Evolutionary conservation across 2,113 vertebrate species (phyloP), one percentile per base, ranked within the genome.

Genomic region (Diphyllodes magnificus): DNA sequence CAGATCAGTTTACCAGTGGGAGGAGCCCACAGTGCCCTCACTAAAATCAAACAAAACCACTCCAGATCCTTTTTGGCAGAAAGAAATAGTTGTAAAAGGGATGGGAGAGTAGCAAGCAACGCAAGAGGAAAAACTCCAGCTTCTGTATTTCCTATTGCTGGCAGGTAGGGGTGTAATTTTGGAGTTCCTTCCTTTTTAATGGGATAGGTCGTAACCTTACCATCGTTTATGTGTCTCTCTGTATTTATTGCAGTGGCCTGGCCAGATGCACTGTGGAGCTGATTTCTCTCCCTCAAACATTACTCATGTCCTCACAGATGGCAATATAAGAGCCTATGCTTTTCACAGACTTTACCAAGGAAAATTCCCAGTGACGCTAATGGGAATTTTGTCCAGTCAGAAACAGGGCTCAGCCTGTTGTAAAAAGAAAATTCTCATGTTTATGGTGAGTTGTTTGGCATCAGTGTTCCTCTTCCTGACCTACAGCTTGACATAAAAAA

Each of bases 101-200:
- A 19, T 68, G 42, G 50, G 54, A 86, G 57, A 76, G 30, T 0
- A 78, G 42, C 51, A 50, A 61, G 78, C 65, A 51, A 70, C 42
- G 68, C 64, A 47, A 84, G 56, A 83, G 88, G 90, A 88, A 95
- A 71, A 85, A 9, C 47, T 53, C 37, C 44, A 35, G 53, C 76
- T 95, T 90, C 86, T 91, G 50, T 33, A 7, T 80, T 95, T 90
- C 95, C 87, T 79, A 75, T 81, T 96, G 87, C 91, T 93, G 22
- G 86, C 93, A 96, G 94, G 90, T 95, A 91, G 66, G 83, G 65
- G 73, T 92, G 63, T 89, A 83, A 92, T 79, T 95, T 82, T 78
- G 86, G 81, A 96, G 75, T 95, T 97, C 93, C 93, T 96, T 97
- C 94, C 92, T 95, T 86, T 96, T 83, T 83, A 71, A 78, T 37